Base-by-base conservation (phyloP, 2,888 invertebrate genomes). In the Ferrisia virgata region DNA sequence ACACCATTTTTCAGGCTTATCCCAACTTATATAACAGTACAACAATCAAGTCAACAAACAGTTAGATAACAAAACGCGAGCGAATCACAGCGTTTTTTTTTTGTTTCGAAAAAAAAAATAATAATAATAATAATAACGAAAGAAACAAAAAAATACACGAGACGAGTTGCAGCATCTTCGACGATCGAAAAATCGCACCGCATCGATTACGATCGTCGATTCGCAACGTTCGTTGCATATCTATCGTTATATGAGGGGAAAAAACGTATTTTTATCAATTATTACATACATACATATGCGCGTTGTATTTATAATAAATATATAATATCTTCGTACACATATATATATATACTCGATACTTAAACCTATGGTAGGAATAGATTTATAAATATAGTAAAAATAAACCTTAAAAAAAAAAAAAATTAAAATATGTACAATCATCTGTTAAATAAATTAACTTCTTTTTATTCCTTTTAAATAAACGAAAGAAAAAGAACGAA, bases 321-420 rank as follows among this genome's bases (percentile, higher is more conserved):
- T 53, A 53, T 53, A 53, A 25, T 25, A 72, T 25, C 58, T 28
- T 64, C 72, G 13, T 72, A 72, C 25, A n/a, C 33, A 72, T n/a
- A 22, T 58, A n/a, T 72, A 72, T n/a, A 22, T 58, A 72, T 31
- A 72, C 11, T 28, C 25, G 31, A 64, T 28, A n/a, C 72, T 72
- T 72, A 72, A 72, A 25, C 6, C 72, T 72, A 72, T 72, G 72
- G 72, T 72, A 72, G 72, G 36, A 72, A 72, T 72, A 64, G 25
- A 72, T 72, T 72, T 47, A 47, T 47, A 47, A 47, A 47, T 47
- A 47, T 47, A 47, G 72, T 18, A n/a, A n/a, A 72, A 72, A 64
- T 64, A 64, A 64, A 31, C 2, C 72, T 25, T 64, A 64, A 64
- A 25, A 53, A 64, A 22, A 13, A 9, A 53, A n/a, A n/a, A n/a